A percentile compares a stretch with the other conserved stretches of the same genome.
Evolutionary conservation across 2,797 vertebrate species (phyloP).

Genomic region (Monodelphis domestica): DNA sequence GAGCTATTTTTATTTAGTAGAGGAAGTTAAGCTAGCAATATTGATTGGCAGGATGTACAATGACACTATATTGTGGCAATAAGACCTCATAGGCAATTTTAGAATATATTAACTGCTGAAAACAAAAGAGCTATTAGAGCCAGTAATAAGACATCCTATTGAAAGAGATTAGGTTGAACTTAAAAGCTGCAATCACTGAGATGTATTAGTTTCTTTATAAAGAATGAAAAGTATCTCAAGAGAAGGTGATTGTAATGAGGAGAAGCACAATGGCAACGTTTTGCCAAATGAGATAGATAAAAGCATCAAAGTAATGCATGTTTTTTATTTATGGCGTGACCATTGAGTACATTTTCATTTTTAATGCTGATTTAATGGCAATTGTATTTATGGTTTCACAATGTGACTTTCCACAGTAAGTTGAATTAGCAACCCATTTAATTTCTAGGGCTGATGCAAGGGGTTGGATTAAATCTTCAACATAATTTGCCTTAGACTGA

Average conservation of each 20-base stretch:
- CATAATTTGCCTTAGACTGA: slow-evolving; percentile 29
- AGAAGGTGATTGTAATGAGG: slow-evolving; percentile 10
- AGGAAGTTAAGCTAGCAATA: not conserved
- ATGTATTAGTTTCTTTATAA: slow-evolving; percentile 8
- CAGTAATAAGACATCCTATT: slow-evolving; percentile 1
- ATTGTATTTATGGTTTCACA: not conserved
- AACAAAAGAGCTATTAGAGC: not conserved
- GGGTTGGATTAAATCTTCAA: slow-evolving; percentile 24
- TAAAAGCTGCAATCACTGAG: slow-evolving; percentile 23
- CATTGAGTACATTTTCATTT: slow-evolving; percentile 47
- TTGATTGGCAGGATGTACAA: not conserved
- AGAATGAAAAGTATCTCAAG: slow-evolving; percentile 12
- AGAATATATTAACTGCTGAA: not conserved
- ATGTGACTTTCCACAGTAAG: not conserved
- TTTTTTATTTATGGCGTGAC: slow-evolving; percentile 49
- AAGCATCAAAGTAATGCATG: not conserved
- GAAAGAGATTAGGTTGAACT: not conserved
- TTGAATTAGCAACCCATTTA: slow-evolving; percentile 23
- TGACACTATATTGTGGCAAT: not conserved
- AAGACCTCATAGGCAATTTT: not conserved
- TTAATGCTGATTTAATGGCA: slow-evolving; percentile 28
- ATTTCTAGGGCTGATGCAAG: not conserved
- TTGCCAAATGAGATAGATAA: slow-evolving; percentile 4
- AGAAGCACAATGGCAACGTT: not conserved
- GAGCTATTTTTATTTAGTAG: slow-evolving; percentile 14